Conservation (phyloP, 2,113 vertebrate genomes). For the Coturnix japonica region DNA sequence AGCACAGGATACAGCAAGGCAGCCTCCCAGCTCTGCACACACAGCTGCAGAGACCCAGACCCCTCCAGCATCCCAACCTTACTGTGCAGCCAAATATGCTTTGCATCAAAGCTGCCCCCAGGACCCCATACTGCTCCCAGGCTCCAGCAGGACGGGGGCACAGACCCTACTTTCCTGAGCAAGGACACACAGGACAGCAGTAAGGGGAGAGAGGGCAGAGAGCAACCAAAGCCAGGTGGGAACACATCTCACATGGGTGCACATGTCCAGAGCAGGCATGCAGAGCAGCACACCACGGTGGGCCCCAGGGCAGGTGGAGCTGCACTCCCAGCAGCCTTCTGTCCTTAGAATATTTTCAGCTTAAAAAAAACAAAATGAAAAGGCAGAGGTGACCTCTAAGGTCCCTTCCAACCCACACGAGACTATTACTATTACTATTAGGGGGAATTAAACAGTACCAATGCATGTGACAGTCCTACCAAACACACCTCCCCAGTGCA, state of each 20-base stretch:
- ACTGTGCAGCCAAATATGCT: fast-evolving
- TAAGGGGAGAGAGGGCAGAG: fast-evolving
- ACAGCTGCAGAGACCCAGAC: not conserved
- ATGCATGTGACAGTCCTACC: no score
- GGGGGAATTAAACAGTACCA: not conserved
- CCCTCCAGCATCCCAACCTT: not conserved
- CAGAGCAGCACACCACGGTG: not conserved
- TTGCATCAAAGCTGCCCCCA: not conserved
- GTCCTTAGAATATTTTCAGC: not conserved
- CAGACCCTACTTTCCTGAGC: not conserved
- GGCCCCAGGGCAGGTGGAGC: not conserved
- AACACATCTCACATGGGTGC: fast-evolving
- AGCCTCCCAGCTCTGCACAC: not conserved
- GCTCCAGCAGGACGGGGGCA: fast-evolving
- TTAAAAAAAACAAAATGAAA: no score
- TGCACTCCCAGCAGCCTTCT: not conserved
- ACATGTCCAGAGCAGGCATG: not conserved
- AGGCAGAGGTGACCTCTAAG: no score
- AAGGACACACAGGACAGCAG: no score
- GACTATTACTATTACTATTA: no score
- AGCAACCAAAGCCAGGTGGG: not conserved
- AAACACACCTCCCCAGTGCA: no score
- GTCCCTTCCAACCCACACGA: no score
- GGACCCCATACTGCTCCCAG: fast-evolving
- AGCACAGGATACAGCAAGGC: not conserved